Conservation (phyloP, 2,797 vertebrate genomes). For the Pachyuromys duprasi region DNA sequence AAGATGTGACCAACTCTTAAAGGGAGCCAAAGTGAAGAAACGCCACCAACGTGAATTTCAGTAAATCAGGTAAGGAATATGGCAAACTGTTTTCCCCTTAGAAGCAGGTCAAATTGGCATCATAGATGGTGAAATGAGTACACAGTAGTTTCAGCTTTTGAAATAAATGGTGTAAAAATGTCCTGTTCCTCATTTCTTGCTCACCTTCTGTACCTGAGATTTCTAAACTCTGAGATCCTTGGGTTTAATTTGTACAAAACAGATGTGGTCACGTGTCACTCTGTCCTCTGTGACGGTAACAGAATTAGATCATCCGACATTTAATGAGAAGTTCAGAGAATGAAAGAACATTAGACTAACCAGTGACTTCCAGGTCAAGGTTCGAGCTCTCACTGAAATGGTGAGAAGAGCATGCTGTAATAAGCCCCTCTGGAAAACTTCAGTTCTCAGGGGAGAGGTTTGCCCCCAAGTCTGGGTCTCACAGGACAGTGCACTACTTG, state of each 20-base stretch:
- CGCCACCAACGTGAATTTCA: slow-evolving; percentile 42
- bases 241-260: slow-evolving; percentile 45
- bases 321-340: slow-evolving; percentile 43
- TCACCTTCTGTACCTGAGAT: neutral
- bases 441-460: neutral
- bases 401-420: neutral
- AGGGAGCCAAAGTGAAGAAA: slow-evolving; percentile 41
- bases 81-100: neutral
- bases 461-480: neutral
- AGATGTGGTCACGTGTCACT: slow-evolving; percentile 7
- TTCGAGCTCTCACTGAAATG: neutral
- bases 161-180: neutral
- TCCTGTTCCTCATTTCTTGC: neutral
- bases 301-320: neutral
- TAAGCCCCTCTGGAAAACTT: neutral
- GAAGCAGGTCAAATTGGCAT: neutral
- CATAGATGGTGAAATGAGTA: neutral
- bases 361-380: slow-evolving; percentile 3
- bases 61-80: neutral
- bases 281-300: neutral
- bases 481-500: neutral
- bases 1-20: slow-evolving; percentile 18
- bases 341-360: neutral
- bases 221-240: slow-evolving; percentile 41
- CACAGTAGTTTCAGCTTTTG: neutral